Evolutionary conservation across 2,888 invertebrate species (phyloP).

Genomic region (Pollenia griseotomentosa): DNA sequence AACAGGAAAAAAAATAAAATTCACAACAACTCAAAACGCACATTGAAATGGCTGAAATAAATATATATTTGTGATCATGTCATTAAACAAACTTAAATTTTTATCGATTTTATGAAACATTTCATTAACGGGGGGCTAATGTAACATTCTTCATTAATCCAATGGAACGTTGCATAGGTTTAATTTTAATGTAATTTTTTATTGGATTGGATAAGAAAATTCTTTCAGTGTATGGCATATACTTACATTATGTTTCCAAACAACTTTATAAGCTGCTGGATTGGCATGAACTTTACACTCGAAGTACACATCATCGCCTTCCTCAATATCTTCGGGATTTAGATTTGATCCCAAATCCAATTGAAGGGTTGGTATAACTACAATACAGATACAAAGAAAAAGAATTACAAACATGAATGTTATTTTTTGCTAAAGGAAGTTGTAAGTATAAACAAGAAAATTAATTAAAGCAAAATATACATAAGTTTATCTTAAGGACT

Average conservation of each 20-base stretch:
- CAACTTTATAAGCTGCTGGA: conserved; percentile 91
- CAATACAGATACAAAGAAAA: conserved; percentile 65
- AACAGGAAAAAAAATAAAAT: too few relatives aligned
- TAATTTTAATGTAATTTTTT: too few relatives aligned
- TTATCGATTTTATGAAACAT: too few relatives aligned
- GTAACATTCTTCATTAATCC: too few relatives aligned
- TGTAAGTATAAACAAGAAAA: conserved; percentile 51
- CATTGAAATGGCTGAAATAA: too few relatives aligned
- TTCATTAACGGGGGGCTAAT: too few relatives aligned
- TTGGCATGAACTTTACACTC: conserved; percentile 92
- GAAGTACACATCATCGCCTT: conserved; percentile 92
- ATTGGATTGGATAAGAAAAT: too few relatives aligned
- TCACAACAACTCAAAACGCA: too few relatives aligned
- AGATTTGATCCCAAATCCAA: conserved; percentile 90
- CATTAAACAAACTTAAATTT: too few relatives aligned
- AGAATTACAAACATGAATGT: conserved; percentile 23
- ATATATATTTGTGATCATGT: too few relatives aligned
- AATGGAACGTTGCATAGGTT: too few relatives aligned
- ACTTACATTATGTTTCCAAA: conserved; percentile 93
- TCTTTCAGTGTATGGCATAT: too few relatives aligned
- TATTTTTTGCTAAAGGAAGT: conserved; percentile 17
- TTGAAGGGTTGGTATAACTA: conserved; percentile 88
- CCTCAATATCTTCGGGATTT: conserved; percentile 91
- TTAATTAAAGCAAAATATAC: conserved; percentile 62
- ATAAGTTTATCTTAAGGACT: neutral